A percentile compares a stretch with the other conserved stretches of the same genome.
These are phyloP conservation scores for Ctenomys sociabilis DNA, from an alignment of 2,113 vertebrate genomes.

Conservation along the genomic window DNA sequence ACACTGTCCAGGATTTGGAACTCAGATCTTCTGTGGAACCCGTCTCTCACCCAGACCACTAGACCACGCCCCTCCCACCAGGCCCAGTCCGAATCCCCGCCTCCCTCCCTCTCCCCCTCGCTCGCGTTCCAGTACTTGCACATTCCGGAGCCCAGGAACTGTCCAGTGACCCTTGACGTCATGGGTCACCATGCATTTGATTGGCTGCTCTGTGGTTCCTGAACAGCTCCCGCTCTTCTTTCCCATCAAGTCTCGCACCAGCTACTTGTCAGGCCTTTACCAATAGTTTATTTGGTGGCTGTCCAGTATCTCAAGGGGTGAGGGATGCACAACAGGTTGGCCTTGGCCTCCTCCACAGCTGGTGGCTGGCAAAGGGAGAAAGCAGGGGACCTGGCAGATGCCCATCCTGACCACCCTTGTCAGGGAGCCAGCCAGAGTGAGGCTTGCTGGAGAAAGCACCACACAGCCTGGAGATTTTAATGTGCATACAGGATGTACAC, in stretches of 20 bases:
- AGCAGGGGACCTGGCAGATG: no score
- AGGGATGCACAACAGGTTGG: not conserved
- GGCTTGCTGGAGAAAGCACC: not conserved
- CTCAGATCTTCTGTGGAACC: not conserved
- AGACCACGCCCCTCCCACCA: not conserved
- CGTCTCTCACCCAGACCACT: not conserved
- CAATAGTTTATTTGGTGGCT: not conserved
- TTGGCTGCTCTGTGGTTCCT: not conserved
- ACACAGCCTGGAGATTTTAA: slow-evolving; percentile 14
- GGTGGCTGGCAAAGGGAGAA: not conserved
- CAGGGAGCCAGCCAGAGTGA: not conserved
- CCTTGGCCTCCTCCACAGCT: not conserved
- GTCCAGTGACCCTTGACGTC: not conserved
- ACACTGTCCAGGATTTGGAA: rapidly evolving
- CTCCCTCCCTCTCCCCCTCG: not conserved
- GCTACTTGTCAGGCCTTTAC: not conserved
- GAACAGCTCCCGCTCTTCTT: not conserved
- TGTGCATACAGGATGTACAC: not conserved
- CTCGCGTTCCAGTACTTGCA: not conserved
- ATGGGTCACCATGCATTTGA: not conserved
- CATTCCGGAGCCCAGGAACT: not conserved
- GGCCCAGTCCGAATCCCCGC: not conserved
- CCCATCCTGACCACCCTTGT: not conserved
- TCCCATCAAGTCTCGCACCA: not conserved
- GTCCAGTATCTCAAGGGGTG: not conserved